Base-by-base conservation (phyloP, 1,140 invertebrate species). In the Trachymyrmex cornetzi region DNA sequence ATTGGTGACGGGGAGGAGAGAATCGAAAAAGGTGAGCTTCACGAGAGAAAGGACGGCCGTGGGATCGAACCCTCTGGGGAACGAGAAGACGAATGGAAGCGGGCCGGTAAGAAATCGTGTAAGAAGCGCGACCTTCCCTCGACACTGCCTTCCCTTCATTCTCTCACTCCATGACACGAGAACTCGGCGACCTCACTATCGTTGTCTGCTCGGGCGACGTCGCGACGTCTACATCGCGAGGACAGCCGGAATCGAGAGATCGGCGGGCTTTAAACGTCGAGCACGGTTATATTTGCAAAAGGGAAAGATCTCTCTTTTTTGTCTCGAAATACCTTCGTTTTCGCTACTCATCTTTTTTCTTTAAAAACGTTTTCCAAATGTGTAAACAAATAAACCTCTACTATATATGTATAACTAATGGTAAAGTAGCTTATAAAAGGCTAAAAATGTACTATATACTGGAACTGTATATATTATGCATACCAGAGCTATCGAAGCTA, bases 11-110 rank as follows among this genome's bases (percentile, higher is more conserved):
- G 0, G 44, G 22, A 24, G 19, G 14, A 6, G 16, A 38, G 14
- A 34, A 24, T 14, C 84, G 77, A 64, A 87, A 89, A 90, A 89
- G 67, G 63, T 55, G 64, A 85, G 63, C 30, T 75, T 50, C 30
- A 30, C 38, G 53, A 59, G 24, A 67, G 34, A 44, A 82, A 81
- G 75, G 79, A 75, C 72, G 80, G 38, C 64, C 66, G 72, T 77
- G 75, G 24, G 77, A 53, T 86, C 67, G 67, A 64, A 61, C 19
- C 50, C 66, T 69, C 66, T 22, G n/a, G 34, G 79, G 50, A 61
- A 77, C 61, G 72, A 82, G 66, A 89, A 88, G 82, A 87, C 82
- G 86, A 86, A 85, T 77, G 81, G 82, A 82, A 80, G 88, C 63
- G 63, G 19, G 14, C 30, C 67, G 48, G 84, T 30, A 69, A 66